Base-by-base conservation (phyloP, 1,140 invertebrate genomes). In the Tetramorium alpestre region DNA sequence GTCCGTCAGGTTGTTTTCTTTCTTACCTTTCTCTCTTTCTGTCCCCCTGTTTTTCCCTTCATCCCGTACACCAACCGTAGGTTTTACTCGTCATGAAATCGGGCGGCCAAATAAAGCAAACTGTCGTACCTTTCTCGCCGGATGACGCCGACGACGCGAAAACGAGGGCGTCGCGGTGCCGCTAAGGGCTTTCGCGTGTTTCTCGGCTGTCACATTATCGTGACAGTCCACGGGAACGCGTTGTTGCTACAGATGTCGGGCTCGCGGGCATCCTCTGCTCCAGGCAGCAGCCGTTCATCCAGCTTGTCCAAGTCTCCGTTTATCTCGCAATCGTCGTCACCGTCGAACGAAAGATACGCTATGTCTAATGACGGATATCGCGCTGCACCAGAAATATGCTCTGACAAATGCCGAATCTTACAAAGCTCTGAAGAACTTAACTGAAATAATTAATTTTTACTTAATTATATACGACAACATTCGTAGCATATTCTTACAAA, bases 131-230 rank as follows among this genome's bases (percentile, higher is more conserved):
- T 25, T 81, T 60, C 65, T 76, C 51, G 22, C 22, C 10, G 51
- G 41, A 33, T 69, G 28, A 87, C 33, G 78, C 77, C 58, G 75
- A 76, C 70, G 72, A 87, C 85, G 76, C 38, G 64, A 82, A 81
- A 86, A 67, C 85, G 78, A 82, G 67, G 67, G 60, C 86, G 70
- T 69, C 65, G 78, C 56, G 58, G 73, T 56, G 58, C 33, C 58
- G 77, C 88, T 82, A 75, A 85, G 78, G 84, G 87, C 84, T 93
- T 90, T 90, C 90, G 90, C 77, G 91, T 92, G 91, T 92, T 93
- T 92, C 90, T 90, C 87, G 69, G 56, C 92, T 93, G 92, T 93
- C 93, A 91, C 91, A 90, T 93, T 92, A 93, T 65, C 88, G 85
- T 87, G 91, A 92, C 92, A 92, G 91, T 73, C 62, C 60, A 87